A percentile compares a stretch with the other conserved stretches of the same genome.
Evolutionary conservation across 2,888 invertebrate genomes (phyloP).

Genomic region (Eristalinus aeneus): DNA sequence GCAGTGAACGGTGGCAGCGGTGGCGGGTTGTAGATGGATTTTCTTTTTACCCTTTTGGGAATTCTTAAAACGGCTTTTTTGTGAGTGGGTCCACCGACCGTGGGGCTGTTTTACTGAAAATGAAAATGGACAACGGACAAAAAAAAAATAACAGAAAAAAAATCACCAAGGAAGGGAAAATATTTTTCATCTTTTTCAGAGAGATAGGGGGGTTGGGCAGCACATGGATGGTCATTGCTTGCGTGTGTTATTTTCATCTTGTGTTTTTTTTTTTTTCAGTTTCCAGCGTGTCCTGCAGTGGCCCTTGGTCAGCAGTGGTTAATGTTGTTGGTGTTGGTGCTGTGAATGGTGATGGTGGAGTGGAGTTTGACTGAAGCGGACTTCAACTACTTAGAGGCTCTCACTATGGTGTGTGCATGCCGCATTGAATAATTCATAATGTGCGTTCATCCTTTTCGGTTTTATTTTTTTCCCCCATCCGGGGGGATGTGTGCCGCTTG

Average conservation of each 20-base stretch:
- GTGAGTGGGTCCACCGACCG: slow-evolving; percentile 45
- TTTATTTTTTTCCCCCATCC: slow-evolving; percentile 43
- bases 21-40: slow-evolving; percentile 61
- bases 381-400: slow-evolving; percentile 58
- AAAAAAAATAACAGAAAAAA: slow-evolving; percentile 26
- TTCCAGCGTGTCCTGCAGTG: slow-evolving; percentile 48
- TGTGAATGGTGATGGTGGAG: not conserved
- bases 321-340: not conserved
- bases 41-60: slow-evolving; percentile 70
- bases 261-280: slow-evolving; percentile 22
- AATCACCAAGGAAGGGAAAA: slow-evolving; percentile 59
- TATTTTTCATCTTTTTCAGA: slow-evolving; percentile 66
- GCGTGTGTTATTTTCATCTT: slow-evolving; percentile 62
- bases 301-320: not conserved
- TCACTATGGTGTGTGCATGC: slow-evolving; percentile 65
- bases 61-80: slow-evolving; percentile 68
- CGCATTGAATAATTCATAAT: slow-evolving; percentile 71
- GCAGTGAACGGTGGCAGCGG: slow-evolving; percentile 3
- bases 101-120: slow-evolving; percentile 65
- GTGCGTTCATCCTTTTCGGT: slow-evolving; percentile 70
- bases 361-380: slow-evolving; percentile 9
- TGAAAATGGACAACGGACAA: slow-evolving; percentile 63
- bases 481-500: slow-evolving; percentile 23
- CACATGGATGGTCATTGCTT: slow-evolving; percentile 52
- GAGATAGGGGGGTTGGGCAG: slow-evolving; percentile 3